Conservation (phyloP, 2,113 vertebrate species). For the Podocnemis expansa region DNA sequence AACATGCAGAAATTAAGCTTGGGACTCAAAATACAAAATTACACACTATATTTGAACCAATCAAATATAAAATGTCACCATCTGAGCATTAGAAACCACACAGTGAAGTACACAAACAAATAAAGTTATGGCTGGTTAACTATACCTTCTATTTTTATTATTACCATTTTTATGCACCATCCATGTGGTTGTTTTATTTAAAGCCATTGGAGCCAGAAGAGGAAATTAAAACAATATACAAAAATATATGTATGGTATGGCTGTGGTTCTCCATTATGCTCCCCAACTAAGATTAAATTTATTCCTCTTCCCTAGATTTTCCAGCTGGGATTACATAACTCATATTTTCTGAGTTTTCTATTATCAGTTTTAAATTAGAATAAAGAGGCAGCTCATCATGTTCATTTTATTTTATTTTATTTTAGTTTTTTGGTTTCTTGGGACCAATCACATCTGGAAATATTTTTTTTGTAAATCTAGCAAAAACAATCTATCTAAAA, state of each 20-base stretch:
- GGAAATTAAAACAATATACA: constrained; percentile 29
- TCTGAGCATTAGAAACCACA: not conserved
- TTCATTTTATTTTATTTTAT: too few relatives aligned
- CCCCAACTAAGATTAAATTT: constrained; percentile 23
- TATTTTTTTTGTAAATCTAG: constrained; percentile 28
- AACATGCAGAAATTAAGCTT: not conserved
- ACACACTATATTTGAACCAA: not conserved
- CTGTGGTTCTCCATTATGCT: constrained; percentile 1
- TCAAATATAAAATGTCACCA: not conserved
- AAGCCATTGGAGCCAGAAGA: constrained; percentile 20
- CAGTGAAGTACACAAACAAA: not conserved
- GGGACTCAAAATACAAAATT: not conserved
- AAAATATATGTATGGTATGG: not conserved
- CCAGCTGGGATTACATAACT: not conserved
- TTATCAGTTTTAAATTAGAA: constrained; percentile 42
- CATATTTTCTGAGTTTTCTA: constrained; percentile 22
- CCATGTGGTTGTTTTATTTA: not conserved
- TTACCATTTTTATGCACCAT: not conserved
- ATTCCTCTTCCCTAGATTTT: not conserved
- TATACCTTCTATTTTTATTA: not conserved
- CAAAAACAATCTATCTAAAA: constrained; percentile 10
- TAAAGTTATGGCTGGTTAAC: not conserved
- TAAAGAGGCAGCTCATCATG: constrained; percentile 22
- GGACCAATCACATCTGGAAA: constrained; percentile 49
- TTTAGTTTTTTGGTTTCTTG: constrained; percentile 15